Conservation (phyloP, 1,140 invertebrate genomes). For the Drosophila teissieri region DNA sequence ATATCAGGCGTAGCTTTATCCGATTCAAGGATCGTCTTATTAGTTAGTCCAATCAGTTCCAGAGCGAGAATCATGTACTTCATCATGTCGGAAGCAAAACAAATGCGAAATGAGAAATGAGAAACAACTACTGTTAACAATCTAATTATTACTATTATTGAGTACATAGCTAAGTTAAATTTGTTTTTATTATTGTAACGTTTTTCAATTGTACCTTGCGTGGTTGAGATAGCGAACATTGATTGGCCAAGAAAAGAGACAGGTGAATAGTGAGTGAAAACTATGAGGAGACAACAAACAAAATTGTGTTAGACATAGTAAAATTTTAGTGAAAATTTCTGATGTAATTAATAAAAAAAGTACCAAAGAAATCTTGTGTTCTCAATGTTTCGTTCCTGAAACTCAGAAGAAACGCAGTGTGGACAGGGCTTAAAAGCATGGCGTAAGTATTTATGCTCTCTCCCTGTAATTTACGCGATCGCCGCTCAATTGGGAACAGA, state of each 20-base stretch:
- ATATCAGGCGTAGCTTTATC: constrained; percentile 77
- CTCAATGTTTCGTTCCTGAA: neutral
- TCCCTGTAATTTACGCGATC: constrained; percentile 8
- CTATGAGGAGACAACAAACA: constrained; percentile 26
- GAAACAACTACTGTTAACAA: constrained; percentile 57
- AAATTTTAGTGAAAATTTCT: constrained; percentile 76
- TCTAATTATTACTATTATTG: constrained; percentile 56
- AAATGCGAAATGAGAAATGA: too few relatives aligned
- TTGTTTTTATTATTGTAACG: constrained; percentile 70
- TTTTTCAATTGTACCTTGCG: constrained; percentile 68
- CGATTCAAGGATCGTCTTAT: constrained; percentile 55
- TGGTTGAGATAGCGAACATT: constrained; percentile 51
- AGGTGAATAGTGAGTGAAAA: constrained; percentile 18
- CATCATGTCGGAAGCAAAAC: constrained; percentile 37
- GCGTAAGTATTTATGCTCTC: neutral
- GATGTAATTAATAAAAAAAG: constrained; percentile 74
- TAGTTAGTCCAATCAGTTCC: constrained; percentile 78
- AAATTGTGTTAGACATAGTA: constrained; percentile 69
- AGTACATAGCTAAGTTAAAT: constrained; percentile 58
- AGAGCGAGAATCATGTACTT: constrained; percentile 63
- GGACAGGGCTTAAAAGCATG: neutral
- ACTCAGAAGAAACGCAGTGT: neutral
- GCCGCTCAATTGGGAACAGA: constrained; percentile 26
- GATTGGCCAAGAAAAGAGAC: constrained; percentile 48
- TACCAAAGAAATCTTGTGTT: constrained; percentile 65